Conservation (phyloP, 2,797 vertebrate genomes). For the Alosa sapidissima region DNA sequence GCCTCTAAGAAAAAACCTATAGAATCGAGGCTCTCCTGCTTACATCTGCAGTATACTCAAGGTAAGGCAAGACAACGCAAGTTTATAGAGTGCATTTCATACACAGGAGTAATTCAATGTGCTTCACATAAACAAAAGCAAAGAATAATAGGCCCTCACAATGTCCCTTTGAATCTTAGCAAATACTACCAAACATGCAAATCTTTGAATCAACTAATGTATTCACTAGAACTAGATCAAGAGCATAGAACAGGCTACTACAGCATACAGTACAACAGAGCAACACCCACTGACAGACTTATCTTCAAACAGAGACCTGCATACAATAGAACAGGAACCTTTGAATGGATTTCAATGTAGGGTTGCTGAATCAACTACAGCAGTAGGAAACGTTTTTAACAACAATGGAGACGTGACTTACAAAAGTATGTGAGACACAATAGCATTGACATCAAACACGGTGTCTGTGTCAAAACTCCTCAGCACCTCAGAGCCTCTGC, state of each 20-base stretch:
- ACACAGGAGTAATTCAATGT: no score
- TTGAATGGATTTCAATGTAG: neutral
- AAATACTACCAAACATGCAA: neutral
- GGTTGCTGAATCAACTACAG: neutral
- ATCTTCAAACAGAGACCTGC: no score
- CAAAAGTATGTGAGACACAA: constrained; percentile 91
- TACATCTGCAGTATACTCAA: neutral
- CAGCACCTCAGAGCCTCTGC: constrained; percentile 80
- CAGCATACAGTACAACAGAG: no score
- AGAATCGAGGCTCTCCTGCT: no score
- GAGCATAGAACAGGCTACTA: no score
- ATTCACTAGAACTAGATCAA: neutral
- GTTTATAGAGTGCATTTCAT: no score
- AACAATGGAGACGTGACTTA: constrained; percentile 69
- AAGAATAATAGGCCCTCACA: no score
- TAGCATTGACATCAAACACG: constrained; percentile 87
- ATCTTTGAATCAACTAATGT: neutral
- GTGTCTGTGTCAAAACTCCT: constrained; percentile 85
- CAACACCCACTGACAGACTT: no score
- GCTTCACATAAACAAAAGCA: no score
- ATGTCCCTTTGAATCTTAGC: neutral
- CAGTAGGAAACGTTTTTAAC: neutral
- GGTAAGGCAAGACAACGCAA: no score
- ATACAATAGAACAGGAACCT: neutral
- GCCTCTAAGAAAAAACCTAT: no score